Evolutionary conservation across 1,140 invertebrate genomes (phyloP), one percentile per base, ranked within the genome.

Genomic region (Pomacea maculata): DNA sequence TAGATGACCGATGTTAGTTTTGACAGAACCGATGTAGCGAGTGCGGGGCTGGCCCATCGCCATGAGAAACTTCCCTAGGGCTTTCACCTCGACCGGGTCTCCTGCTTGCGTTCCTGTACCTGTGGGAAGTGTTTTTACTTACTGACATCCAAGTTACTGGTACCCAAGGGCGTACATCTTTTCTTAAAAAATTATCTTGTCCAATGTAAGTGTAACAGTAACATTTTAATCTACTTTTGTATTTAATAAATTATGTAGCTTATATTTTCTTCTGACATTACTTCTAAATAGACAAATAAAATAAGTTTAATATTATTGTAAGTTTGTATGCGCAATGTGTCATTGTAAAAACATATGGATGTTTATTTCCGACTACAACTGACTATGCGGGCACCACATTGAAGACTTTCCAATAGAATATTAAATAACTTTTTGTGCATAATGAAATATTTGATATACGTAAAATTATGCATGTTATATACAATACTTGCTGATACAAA

Each of bases 1-100:
- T 34, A 76, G 75, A 83, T 89, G 88, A 10, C 88, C 88, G 14
- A 89, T 85, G 73, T 89, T 89, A 63, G 88, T 86, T 73, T 89
- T 89, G 3, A 87, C 85, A 15, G 88, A 87, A n/a, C 88, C 88
- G 7, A 88, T 86, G 68, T 78, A 85, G 54, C 82, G 75, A 11
- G 73, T 54, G 63, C 80, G 76, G 25, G 34, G 71, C 74, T 64
- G 72, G 63, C 74, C 70, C 55, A 34, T 74, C 75, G 75, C 64
- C 29, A 65, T 64, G 64, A 82, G 79, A 71, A 82, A 82, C n/a
- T 61, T 71, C 8, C 81, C 81, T 17, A 86, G 65, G 15, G 84
- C 83, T 57, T 86, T 85, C 0, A 73, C 83, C 80, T 87, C 86
- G 19, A 82, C 80, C 12, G 86, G 85, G 79, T 87, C 86, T 54